Evolutionary conservation across 1,140 invertebrate species (phyloP).

Genomic region (Zaprionus kolodkinae): DNA sequence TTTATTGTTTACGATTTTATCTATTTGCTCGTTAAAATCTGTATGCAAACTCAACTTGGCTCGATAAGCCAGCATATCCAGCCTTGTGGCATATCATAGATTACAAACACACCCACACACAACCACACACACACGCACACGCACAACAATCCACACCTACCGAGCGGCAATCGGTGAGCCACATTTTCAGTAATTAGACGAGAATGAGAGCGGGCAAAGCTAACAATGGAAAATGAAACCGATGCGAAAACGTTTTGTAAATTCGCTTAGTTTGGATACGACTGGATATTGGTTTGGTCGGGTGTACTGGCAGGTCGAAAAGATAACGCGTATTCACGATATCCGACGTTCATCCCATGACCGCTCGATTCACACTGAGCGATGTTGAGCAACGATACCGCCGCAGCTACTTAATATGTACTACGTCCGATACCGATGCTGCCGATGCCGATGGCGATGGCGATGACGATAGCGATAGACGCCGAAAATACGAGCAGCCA

Average conservation of each 20-base stretch:
- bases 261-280: background rate
- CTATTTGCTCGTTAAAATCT: constrained; percentile 15
- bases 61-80: constrained; percentile 34
- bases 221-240: constrained; percentile 11
- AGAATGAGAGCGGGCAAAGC: constrained; percentile 1
- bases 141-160: constrained; percentile 46
- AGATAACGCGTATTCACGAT: constrained; percentile 47
- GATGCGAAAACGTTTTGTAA: background rate
- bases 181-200: constrained; percentile 54
- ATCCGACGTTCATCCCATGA: constrained; percentile 71
- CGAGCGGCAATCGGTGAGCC: constrained; percentile 70
- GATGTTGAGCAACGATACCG: constrained; percentile 33
- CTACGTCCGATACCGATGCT: constrained; percentile 16
- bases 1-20: constrained; percentile 32
- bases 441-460: background rate
- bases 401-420: background rate
- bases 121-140: constrained; percentile 7
- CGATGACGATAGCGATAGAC: constrained; percentile 13
- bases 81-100: constrained; percentile 1
- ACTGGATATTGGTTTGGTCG: constrained; percentile 13
- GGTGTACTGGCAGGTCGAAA: background rate
- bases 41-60: constrained; percentile 14
- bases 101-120: constrained; percentile 4
- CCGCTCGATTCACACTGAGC: constrained; percentile 64
- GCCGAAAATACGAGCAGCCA: background rate